Base-by-base conservation (phyloP, 2,888 invertebrate species). In the Papilio elwesi region DNA sequence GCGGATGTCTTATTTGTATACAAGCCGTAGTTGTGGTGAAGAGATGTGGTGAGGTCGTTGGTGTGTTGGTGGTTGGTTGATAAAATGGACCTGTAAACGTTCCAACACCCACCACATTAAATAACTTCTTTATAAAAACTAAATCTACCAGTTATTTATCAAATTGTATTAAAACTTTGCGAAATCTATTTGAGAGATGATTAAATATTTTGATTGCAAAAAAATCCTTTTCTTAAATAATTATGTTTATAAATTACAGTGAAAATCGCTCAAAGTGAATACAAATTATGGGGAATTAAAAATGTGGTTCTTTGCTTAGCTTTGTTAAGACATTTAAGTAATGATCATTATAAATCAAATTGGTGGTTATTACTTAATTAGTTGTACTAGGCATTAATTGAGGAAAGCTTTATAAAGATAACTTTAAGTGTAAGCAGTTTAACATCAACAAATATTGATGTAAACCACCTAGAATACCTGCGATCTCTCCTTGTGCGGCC, bases 401-500 rank as follows among this genome's bases (percentile, higher is more conserved):
- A 38, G 38, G 57, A 38, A 59, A 38, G 59, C 59, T 38, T 59
- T 38, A 59, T 62, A 62, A 26, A 64, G 26, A 16, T 26, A 49
- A 64, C 43, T 73, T 74, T 66, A 74, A 72, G 48, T 52, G 69
- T 48, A 70, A 71, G 71, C 38, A 73, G 73, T 55, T 74, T 74
- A 71, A 53, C 65, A 57, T 73, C 70, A 74, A 64, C 69, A 62
- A 53, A 67, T 74, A 62, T 74, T 72, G 12, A 11, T 65, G 11
- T 15, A 15, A 59, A 74, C 77, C 81, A 86, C 83, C 83, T 84
- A 43, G 84, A 85, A 76, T 89, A 91, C 76, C 95, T 95, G 73
- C 96, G 96, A 71, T 96, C 97, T 79, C 95, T 95, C 68, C 97
- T 94, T 68, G 97, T 97, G 80, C 97, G 95, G 0, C 98, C 98